phyloP scores from a whole-genome alignment of 2,888 invertebrate species.

The Acanthoscelides obtectus region DNA sequence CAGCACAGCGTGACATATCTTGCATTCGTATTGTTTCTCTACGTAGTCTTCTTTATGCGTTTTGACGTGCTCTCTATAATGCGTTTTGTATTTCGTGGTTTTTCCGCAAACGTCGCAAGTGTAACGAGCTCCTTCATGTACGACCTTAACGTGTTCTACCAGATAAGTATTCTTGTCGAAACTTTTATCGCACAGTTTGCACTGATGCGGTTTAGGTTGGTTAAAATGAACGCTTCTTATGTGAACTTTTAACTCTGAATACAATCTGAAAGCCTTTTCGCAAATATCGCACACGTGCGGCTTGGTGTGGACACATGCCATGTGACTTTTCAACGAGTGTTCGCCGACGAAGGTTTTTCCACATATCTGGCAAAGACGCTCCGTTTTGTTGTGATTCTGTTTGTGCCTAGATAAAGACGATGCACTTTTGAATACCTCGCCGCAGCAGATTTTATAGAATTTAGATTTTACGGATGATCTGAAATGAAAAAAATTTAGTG shows the following conservation, averaged over 20 bases:
- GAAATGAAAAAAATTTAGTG: no score
- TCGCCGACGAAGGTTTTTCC: neutral
- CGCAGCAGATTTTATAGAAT: neutral
- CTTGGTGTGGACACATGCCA: neutral
- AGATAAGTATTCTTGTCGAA: conserved; percentile 22
- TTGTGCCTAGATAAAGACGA: neutral
- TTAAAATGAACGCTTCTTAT: conserved; percentile 44
- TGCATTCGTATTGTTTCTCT: conserved; percentile 21
- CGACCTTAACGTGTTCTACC: conserved; percentile 24
- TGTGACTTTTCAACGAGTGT: neutral
- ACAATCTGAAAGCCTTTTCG: conserved; percentile 23
- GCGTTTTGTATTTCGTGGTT: conserved; percentile 28
- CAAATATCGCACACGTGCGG: conserved; percentile 22
- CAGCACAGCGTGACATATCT: conserved; percentile 18
- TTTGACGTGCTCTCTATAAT: conserved; percentile 25
- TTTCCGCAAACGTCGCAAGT: conserved; percentile 28
- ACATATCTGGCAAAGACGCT: neutral
- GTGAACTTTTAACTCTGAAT: conserved; percentile 23
- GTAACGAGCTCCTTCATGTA: conserved; percentile 26
- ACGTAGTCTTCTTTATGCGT: conserved; percentile 24
- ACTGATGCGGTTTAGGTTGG: conserved; percentile 40
- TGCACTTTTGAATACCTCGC: neutral
- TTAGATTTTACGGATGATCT: neutral
- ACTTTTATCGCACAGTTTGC: conserved; percentile 29
- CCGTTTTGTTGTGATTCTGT: neutral